These are phyloP conservation scores for Drosophila neocordata DNA, from an alignment of 1,140 invertebrate genomes.

Conservation along the genomic window DNA sequence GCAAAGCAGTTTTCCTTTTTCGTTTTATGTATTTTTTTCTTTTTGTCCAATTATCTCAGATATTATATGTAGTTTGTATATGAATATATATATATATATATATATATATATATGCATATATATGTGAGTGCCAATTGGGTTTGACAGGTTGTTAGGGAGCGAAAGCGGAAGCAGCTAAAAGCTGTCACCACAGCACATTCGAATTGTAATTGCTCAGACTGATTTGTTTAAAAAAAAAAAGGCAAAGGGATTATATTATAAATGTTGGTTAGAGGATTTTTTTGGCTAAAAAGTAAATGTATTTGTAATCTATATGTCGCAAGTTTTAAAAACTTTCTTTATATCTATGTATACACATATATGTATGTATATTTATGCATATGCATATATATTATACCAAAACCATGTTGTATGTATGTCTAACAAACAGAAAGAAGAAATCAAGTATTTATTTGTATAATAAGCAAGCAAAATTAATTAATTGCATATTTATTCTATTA, in stretches of 20 bases:
- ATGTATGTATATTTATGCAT: slow-evolving; percentile 6
- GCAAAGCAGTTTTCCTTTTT: background rate
- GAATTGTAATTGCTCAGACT: slow-evolving; percentile 77
- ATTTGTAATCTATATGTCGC: slow-evolving; percentile 20
- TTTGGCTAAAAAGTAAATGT: background rate
- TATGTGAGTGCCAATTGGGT: slow-evolving; percentile 63
- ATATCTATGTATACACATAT: slow-evolving; percentile 11
- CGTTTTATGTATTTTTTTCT: background rate
- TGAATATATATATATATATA: slow-evolving; percentile 6
- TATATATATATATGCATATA: slow-evolving; percentile 27
- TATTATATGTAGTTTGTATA: slow-evolving; percentile 6
- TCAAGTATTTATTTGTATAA: slow-evolving; percentile 61
- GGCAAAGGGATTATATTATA: slow-evolving; percentile 2
- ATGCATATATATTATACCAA: slow-evolving; percentile 12
- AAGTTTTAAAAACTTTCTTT: slow-evolving; percentile 68
- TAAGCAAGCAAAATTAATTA: background rate
- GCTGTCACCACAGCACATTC: slow-evolving; percentile 51
- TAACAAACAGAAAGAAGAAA: slow-evolving; percentile 32
- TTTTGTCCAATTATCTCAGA: background rate
- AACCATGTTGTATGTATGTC: slow-evolving; percentile 14
- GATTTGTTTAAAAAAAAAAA: slow-evolving; percentile 54
- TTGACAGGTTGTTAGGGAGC: slow-evolving; percentile 57
- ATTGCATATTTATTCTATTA: slow-evolving; percentile 21
- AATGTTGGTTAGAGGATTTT: slow-evolving; percentile 15
- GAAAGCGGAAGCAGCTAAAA: slow-evolving; percentile 49